Conservation (phyloP, 2,888 invertebrate genomes). For the Oscheius sp. region DNA sequence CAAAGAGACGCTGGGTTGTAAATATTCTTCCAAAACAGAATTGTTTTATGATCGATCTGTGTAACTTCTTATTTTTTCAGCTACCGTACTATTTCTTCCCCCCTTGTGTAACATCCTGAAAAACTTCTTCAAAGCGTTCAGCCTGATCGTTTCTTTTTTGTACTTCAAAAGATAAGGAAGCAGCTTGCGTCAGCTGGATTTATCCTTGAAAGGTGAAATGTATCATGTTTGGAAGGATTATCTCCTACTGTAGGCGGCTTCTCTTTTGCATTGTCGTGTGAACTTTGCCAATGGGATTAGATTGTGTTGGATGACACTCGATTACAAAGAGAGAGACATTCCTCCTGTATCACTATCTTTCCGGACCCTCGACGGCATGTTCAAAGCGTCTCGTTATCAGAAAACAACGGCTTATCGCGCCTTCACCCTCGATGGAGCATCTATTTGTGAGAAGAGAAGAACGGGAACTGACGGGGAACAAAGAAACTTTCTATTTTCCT, state of each 20-base stretch:
- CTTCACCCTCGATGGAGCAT: not conserved
- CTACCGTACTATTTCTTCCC: not conserved
- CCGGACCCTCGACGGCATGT: slow-evolving; percentile 15
- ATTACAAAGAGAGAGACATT: too few species aligned
- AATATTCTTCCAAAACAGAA: slow-evolving; percentile 25
- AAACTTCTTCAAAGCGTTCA: slow-evolving; percentile 14
- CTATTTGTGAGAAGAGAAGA: not conserved
- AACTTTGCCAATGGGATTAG: slow-evolving; percentile 28
- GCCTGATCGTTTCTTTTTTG: slow-evolving; percentile 9
- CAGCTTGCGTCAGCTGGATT: slow-evolving; percentile 21
- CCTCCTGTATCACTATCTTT: not conserved
- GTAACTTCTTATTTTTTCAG: not conserved
- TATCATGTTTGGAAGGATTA: slow-evolving; percentile 19
- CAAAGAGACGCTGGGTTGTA: slow-evolving; percentile 13
- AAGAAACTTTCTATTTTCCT: not conserved
- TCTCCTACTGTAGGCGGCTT: slow-evolving; percentile 16
- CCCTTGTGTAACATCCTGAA: not conserved
- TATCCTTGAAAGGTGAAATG: not conserved
- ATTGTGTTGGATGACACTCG: not conserved
- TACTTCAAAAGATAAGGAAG: not conserved
- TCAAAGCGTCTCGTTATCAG: slow-evolving; percentile 21
- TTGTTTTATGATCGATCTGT: slow-evolving; percentile 12
- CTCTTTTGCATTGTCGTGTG: slow-evolving; percentile 1
- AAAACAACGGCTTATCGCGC: slow-evolving; percentile 28
- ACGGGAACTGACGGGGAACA: not conserved